These are phyloP conservation scores for Rhagonycha lutea DNA, from an alignment of 2,888 invertebrate genomes.

Conservation along the genomic window DNA sequence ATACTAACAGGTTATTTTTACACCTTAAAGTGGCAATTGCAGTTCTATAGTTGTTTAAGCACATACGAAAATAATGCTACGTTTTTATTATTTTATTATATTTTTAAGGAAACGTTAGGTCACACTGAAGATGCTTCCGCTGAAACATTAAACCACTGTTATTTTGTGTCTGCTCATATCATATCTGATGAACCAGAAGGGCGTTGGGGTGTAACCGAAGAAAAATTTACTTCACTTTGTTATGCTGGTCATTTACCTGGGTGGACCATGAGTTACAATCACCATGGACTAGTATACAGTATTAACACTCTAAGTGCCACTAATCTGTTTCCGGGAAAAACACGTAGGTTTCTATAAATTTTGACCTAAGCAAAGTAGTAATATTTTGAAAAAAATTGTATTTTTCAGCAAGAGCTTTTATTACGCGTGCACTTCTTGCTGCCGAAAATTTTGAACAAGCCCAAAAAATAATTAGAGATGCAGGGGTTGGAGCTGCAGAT, in stretches of 20 bases:
- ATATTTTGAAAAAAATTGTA: background rate
- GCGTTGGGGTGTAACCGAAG: constrained; percentile 68
- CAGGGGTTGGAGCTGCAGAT: constrained; percentile 79
- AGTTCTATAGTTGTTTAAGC: no score
- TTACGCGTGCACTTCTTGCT: constrained; percentile 76
- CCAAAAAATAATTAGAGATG: constrained; percentile 71
- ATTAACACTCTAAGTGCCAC: constrained; percentile 83
- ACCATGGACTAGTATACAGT: constrained; percentile 80
- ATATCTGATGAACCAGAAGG: constrained; percentile 69
- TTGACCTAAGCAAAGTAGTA: background rate
- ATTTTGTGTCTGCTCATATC: constrained; percentile 81
- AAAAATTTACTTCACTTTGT: constrained; percentile 81
- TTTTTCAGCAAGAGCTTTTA: constrained; percentile 74
- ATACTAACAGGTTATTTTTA: no score
- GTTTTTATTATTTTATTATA: background rate
- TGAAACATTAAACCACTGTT: constrained; percentile 80
- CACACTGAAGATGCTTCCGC: constrained; percentile 85
- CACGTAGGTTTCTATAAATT: constrained; percentile 65
- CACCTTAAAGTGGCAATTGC: no score
- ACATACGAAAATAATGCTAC: no score
- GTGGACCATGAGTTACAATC: constrained; percentile 87
- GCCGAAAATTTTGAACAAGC: constrained; percentile 73
- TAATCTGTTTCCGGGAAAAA: constrained; percentile 70
- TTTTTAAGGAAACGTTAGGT: constrained; percentile 71
- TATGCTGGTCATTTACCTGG: constrained; percentile 89